These are phyloP conservation scores for Oncorhynchus clarkii DNA, from an alignment of 2,113 vertebrate genomes.

Conservation along the genomic window DNA sequence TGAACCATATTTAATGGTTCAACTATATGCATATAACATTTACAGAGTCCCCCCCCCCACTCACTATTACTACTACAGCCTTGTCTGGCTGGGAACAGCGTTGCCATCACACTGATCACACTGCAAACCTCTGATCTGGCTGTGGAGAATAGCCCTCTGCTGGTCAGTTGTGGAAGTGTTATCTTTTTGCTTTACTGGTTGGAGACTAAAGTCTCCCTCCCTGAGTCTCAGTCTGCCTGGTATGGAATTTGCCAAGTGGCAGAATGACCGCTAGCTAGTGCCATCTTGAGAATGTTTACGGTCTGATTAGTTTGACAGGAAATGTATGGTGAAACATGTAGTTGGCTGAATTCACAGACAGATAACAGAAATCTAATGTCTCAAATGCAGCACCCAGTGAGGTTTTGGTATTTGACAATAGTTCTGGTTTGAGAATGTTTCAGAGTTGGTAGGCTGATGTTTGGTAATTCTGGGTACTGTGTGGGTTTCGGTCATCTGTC, in stretches of 20 bases:
- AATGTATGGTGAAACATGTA: too few relatives aligned
- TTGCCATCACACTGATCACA: too few relatives aligned
- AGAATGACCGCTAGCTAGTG: background rate
- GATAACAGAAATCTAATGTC: too few relatives aligned
- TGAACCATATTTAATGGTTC: background rate
- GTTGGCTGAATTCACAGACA: too few relatives aligned
- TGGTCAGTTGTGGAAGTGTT: constrained; percentile 29
- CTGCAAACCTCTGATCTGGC: constrained; percentile 52
- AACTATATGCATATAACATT: background rate
- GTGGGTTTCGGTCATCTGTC: background rate
- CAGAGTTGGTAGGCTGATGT: background rate
- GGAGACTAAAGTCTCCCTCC: background rate
- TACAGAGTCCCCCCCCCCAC: constrained; percentile 8
- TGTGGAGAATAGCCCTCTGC: constrained; percentile 44
- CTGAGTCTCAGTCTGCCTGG: background rate
- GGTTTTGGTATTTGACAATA: background rate
- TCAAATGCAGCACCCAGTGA: background rate
- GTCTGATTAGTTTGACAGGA: background rate
- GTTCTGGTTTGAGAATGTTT: background rate
- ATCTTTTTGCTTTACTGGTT: background rate
- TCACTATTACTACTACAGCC: constrained; percentile 58
- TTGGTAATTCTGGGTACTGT: background rate
- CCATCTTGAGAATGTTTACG: background rate
- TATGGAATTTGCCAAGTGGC: background rate
- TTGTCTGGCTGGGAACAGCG: too few relatives aligned